A percentile compares a stretch with the other conserved stretches of the same genome.
phyloP scores from a whole-genome alignment of 2,888 invertebrate genomes.

The Acrobasis suavella region DNA sequence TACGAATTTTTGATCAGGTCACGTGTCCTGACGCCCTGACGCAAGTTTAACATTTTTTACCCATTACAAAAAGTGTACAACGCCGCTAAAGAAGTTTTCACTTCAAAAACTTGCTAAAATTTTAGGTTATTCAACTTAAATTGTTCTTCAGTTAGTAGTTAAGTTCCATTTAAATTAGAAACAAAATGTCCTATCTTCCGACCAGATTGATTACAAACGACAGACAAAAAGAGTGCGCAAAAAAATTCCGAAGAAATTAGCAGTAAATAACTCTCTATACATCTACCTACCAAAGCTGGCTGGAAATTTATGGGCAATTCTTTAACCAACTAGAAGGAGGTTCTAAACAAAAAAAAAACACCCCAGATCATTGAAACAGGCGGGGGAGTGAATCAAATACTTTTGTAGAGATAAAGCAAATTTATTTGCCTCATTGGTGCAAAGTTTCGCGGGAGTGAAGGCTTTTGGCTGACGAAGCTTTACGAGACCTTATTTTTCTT shows the following conservation, averaged over 20 bases:
- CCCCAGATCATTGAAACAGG: conserved; percentile 60
- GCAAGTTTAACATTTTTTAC: too few species aligned
- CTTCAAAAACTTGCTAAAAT: too few species aligned
- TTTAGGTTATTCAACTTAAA: too few species aligned
- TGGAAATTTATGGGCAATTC: conserved; percentile 69
- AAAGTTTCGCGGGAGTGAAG: conserved; percentile 35
- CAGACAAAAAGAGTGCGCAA: conserved; percentile 28
- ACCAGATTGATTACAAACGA: conserved; percentile 27
- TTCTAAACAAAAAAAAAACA: conserved; percentile 51
- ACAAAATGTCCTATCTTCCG: background rate
- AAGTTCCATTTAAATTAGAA: background rate
- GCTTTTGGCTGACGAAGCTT: conserved; percentile 11
- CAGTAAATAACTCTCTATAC: conserved; percentile 66
- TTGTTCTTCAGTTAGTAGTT: background rate
- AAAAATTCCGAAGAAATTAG: conserved; percentile 43
- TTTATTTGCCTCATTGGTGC: conserved; percentile 58
- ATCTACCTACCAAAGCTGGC: conserved; percentile 57
- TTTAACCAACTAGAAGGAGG: conserved; percentile 55
- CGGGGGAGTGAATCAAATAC: conserved; percentile 68
- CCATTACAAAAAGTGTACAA: too few species aligned
- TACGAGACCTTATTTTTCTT: background rate
- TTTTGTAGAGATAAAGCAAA: conserved; percentile 52
- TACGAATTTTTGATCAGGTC: too few species aligned
- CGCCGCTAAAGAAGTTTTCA: too few species aligned
- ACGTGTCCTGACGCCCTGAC: too few species aligned